Conservation (phyloP, 2,113 vertebrate genomes). For the Nycticryphes semicollaris region DNA sequence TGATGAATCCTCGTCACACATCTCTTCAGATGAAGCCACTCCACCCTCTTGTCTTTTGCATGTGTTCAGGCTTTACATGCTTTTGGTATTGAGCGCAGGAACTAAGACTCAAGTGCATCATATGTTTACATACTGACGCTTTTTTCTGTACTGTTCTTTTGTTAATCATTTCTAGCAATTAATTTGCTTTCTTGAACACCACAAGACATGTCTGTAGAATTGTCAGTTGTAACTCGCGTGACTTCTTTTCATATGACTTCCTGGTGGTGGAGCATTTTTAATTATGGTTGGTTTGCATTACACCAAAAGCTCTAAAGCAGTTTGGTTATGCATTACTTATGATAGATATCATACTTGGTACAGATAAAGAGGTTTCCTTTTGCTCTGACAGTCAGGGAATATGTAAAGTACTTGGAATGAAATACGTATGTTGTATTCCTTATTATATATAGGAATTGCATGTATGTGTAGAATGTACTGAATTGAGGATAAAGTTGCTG, state of each 20-base stretch:
- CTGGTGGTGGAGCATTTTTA: neutral
- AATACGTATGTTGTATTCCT: neutral
- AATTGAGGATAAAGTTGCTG: neutral
- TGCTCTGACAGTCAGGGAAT: neutral
- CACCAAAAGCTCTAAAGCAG: neutral
- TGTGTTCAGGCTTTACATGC: neutral
- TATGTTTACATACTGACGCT: neutral
- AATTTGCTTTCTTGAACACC: neutral
- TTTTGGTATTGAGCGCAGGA: neutral
- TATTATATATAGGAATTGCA: neutral
- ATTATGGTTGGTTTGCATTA: neutral
- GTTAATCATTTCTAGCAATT: neutral
- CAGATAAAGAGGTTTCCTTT: neutral
- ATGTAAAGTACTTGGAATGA: neutral
- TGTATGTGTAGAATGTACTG: neutral
- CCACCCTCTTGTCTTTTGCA: neutral
- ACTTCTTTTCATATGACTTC: neutral
- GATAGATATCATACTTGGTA: neutral
- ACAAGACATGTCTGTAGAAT: neutral
- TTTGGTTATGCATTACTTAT: neutral
- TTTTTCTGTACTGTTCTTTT: neutral
- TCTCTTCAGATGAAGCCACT: neutral
- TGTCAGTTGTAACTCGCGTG: neutral
- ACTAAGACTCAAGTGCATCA: neutral
- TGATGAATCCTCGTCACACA: neutral